These are phyloP conservation scores for Cryptocephalus primarius DNA, from an alignment of 2,888 invertebrate species.

Conservation along the genomic window DNA sequence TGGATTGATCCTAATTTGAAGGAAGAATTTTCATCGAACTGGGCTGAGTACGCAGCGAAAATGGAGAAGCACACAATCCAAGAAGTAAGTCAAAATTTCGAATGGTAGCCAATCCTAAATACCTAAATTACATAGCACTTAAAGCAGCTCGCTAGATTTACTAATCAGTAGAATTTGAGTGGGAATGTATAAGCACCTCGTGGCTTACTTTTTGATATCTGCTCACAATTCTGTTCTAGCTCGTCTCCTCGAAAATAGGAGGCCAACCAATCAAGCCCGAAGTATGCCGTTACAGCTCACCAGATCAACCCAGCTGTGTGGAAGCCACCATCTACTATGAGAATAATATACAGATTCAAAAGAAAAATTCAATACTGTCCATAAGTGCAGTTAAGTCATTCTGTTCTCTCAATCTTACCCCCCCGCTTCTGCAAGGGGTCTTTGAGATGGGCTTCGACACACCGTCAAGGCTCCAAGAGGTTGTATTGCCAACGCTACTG, in stretches of 20 bases:
- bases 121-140: too few species aligned
- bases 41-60: constrained; percentile 42
- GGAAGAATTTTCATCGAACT: constrained; percentile 31
- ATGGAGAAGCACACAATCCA: constrained; percentile 34
- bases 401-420: constrained; percentile 79
- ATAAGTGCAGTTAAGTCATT: constrained; percentile 87
- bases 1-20: too few species aligned
- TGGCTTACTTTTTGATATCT: too few species aligned
- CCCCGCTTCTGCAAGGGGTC: constrained; percentile 83
- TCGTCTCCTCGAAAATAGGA: constrained; percentile 6
- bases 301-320: constrained; percentile 84
- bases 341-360: constrained; percentile 78
- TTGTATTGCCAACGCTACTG: constrained; percentile 85
- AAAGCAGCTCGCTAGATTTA: too few species aligned
- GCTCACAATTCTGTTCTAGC: background rate
- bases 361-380: constrained; percentile 88
- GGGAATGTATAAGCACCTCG: too few species aligned
- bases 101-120: background rate
- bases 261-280: constrained; percentile 31
- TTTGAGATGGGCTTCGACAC: constrained; percentile 95
- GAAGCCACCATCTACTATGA: constrained; percentile 81
- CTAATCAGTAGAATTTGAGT: too few species aligned
- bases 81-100: constrained; percentile 1
- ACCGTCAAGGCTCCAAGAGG: constrained; percentile 98
- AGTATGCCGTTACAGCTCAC: constrained; percentile 58